Base-by-base conservation (phyloP, 2,113 vertebrate species). In the Patagioenas fasciata region DNA sequence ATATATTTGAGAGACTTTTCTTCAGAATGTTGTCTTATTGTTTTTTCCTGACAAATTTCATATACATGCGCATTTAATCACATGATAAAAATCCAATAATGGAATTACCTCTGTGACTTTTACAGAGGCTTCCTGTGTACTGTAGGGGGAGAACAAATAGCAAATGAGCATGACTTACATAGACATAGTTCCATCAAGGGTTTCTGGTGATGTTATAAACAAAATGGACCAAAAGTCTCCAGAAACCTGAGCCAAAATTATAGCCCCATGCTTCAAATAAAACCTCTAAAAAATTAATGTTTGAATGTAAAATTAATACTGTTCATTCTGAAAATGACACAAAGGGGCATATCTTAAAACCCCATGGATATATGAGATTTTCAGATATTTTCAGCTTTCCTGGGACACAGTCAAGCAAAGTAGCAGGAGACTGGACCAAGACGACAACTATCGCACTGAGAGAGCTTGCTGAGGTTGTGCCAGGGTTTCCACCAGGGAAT, bases 161-260 rank as follows among this genome's bases (percentile, higher is more conserved):
- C 13, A 24, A 89, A 58, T 12, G 4, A 12, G 6, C 28, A 40
- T 10, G 32, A 92, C 69, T 64, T 71, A 40, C 11, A 20, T 17
- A 83, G 25, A 69, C 21, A 50, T 4, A 53, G 19, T 48, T 92
- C 75, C 56, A 57, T 44, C 83, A 72, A 42, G 25, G 4, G 6
- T 80, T 86, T 86, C 56, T 78, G 85, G 32, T 57, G 56, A 48
- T 34, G 15, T 38, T 74, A 65, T 19, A 84, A 85, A 79, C 15
- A 84, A 84, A 86, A 84, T 20, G 5, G 71, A 74, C n/a, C 36
- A 60, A 42, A 44, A 61, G 62, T 38, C 73, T 71, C 40, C 85
- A 93, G 53, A 91, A 91, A 44, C 19, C 48, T 24, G 53, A 86
- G 60, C 17, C 53, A 77, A 69, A 96, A 82, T 77, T 69, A 88